Conservation (phyloP, 2,113 vertebrate species). For the Barbus barbus region DNA sequence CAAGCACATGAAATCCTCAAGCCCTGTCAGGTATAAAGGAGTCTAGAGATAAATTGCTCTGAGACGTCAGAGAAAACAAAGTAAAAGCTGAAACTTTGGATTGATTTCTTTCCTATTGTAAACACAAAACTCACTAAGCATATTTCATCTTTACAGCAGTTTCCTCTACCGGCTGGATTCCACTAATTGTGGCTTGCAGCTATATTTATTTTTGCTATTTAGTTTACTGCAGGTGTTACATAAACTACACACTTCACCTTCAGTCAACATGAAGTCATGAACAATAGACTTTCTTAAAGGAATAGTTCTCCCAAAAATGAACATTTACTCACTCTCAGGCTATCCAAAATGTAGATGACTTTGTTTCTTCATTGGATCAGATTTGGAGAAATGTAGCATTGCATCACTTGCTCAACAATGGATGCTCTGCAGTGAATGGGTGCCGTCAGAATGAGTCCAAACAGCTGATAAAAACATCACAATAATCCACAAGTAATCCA, state of each 20-base stretch:
- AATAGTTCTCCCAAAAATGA: too few species aligned
- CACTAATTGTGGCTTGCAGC: slow-evolving; percentile 1
- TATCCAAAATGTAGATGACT: not conserved
- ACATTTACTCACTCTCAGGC: not conserved
- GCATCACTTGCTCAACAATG: not conserved
- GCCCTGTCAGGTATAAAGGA: slow-evolving; percentile 16
- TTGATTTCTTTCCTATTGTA: not conserved
- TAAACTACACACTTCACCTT: not conserved
- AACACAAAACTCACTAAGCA: slow-evolving; percentile 1
- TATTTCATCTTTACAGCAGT: slow-evolving; percentile 2
- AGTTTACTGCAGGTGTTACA: not conserved
- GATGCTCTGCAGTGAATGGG: not conserved
- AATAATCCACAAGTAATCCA: too few species aligned
- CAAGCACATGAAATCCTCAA: slow-evolving; percentile 15
- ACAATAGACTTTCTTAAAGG: not conserved
- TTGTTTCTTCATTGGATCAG: not conserved
- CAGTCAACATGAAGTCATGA: not conserved
- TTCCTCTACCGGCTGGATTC: not conserved
- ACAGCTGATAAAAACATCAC: not conserved
- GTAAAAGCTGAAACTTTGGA: slow-evolving; percentile 3
- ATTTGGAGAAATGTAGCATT: not conserved
- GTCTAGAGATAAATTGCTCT: slow-evolving; percentile 11
- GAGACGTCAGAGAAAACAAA: not conserved
- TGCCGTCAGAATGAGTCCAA: not conserved
- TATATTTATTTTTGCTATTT: not conserved